Evolutionary conservation across 2,113 vertebrate species (phyloP).

Genomic region (Puntigrus tetrazona): DNA sequence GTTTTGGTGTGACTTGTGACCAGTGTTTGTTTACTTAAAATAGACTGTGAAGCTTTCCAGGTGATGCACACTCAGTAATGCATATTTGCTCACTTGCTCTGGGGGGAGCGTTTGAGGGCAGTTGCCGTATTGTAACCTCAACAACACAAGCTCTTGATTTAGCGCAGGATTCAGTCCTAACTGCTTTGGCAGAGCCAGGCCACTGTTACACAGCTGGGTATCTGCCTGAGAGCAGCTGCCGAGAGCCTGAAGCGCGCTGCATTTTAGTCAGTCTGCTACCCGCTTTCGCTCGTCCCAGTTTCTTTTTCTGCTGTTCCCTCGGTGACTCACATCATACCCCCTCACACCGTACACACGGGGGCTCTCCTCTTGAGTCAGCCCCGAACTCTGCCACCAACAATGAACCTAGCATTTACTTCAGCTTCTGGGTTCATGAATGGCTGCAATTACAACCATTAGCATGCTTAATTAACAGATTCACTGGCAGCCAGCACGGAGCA

Average conservation of each 20-base stretch:
- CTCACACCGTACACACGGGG: constrained; percentile 32
- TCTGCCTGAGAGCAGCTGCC: constrained; percentile 63
- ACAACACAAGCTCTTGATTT: constrained; percentile 31
- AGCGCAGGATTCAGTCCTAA: constrained; percentile 17
- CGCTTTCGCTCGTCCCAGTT: constrained; percentile 41
- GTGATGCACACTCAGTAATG: not conserved
- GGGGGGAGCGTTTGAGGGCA: constrained; percentile 12
- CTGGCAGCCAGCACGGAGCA: constrained; percentile 70
- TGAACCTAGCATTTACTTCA: constrained; percentile 77
- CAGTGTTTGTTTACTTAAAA: not conserved
- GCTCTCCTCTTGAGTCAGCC: constrained; percentile 36
- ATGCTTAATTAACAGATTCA: constrained; percentile 78
- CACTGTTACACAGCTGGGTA: constrained; percentile 58
- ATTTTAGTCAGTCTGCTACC: constrained; percentile 34
- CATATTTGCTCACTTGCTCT: not conserved
- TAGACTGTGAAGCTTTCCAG: not conserved
- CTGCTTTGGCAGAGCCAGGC: constrained; percentile 44
- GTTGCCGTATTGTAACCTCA: not conserved
- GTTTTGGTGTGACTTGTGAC: not conserved
- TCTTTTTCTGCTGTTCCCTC: constrained; percentile 25
- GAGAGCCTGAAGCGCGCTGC: constrained; percentile 52
- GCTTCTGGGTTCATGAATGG: constrained; percentile 75
- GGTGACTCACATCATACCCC: constrained; percentile 26
- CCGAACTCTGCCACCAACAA: constrained; percentile 66
- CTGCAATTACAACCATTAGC: constrained; percentile 78